phyloP scores from a whole-genome alignment of 2,888 invertebrate genomes.

The Ferdinandea cuprea region DNA sequence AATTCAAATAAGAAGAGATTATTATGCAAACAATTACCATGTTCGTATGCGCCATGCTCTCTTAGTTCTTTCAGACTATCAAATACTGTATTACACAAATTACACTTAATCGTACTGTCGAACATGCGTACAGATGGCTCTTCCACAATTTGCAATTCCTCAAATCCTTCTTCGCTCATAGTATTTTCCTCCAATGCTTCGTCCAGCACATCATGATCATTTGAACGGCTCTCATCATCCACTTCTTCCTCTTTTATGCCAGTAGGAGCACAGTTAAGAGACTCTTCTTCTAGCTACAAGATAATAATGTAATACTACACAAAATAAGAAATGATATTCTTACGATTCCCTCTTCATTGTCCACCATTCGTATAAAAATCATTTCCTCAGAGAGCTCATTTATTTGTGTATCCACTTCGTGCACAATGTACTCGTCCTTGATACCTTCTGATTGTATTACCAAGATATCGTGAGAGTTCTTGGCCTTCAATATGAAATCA shows the following conservation, averaged over 20 bases:
- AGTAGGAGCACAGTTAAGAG: not conserved
- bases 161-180: constrained; percentile 18
- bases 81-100: constrained; percentile 64
- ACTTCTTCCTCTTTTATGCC: constrained; percentile 6
- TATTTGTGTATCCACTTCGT: constrained; percentile 15
- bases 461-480: constrained; percentile 53
- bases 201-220: constrained; percentile 1
- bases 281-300: constrained; percentile 46
- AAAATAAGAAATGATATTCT: not conserved
- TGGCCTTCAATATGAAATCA: constrained; percentile 71
- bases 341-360: constrained; percentile 42
- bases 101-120: constrained; percentile 53
- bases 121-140: not conserved
- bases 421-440: constrained; percentile 38
- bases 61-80: constrained; percentile 56
- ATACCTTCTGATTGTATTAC: constrained; percentile 31
- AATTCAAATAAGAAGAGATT: not conserved
- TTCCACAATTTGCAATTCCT: constrained; percentile 7
- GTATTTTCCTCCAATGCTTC: constrained; percentile 17
- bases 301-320: not conserved
- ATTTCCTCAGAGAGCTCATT: constrained; percentile 28
- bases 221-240: constrained; percentile 16
- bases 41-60: constrained; percentile 64
- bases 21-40: constrained; percentile 45
- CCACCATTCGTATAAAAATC: constrained; percentile 33